Conservation (phyloP, 2,888 invertebrate genomes). For the Micoletzkya japonica region DNA sequence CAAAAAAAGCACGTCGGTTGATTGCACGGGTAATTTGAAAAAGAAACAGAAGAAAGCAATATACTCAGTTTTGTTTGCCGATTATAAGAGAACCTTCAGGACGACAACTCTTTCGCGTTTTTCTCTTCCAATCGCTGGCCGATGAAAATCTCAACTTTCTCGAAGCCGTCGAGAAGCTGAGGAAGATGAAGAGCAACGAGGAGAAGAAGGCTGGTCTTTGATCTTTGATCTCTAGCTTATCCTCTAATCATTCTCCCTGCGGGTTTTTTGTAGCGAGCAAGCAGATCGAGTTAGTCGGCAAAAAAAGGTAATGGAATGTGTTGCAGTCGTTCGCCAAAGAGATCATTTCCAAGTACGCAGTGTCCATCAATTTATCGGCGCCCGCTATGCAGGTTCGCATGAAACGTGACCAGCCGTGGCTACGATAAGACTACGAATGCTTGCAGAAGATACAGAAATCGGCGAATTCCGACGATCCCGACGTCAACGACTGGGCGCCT, state of each 20-base stretch:
- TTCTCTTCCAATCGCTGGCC: constrained; percentile 57
- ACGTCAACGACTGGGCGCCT: constrained; percentile 51
- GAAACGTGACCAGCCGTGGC: neutral
- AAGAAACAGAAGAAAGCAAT: neutral
- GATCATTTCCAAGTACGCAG: constrained; percentile 49
- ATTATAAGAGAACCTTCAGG: constrained; percentile 37
- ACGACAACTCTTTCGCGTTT: constrained; percentile 58
- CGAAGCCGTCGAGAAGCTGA: constrained; percentile 55
- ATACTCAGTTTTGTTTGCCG: neutral
- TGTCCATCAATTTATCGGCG: constrained; percentile 56
- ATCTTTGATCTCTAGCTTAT: neutral
- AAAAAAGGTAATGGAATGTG: neutral
- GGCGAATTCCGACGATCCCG: constrained; percentile 48
- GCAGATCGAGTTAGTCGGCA: neutral
- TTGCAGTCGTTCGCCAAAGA: constrained; percentile 43
- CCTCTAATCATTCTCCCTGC: neutral
- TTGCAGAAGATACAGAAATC: constrained; percentile 48
- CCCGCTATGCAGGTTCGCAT: constrained; percentile 51
- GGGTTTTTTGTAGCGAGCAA: neutral
- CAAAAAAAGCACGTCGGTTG: no score
- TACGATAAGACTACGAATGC: neutral
- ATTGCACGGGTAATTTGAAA: no score
- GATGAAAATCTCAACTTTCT: constrained; percentile 61
- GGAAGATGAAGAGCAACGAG: constrained; percentile 53
- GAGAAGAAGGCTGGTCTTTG: constrained; percentile 44